These are phyloP conservation scores for Mesopsocus fuscifrons DNA, from an alignment of 2,888 invertebrate genomes.

Conservation along the genomic window DNA sequence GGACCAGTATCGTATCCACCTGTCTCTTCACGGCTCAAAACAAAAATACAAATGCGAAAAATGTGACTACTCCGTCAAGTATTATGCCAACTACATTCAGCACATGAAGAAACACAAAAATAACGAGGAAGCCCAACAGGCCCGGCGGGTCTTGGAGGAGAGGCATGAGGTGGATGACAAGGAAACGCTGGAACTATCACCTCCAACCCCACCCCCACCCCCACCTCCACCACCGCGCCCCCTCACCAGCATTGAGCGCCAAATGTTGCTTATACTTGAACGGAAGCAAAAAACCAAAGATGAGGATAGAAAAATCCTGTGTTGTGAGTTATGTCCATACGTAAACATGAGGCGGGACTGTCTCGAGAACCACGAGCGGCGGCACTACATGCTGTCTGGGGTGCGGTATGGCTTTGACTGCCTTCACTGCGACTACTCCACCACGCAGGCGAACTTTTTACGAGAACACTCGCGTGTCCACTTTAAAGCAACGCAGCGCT, in stretches of 20 bases:
- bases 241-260: conserved; percentile 38
- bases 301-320: conserved; percentile 37
- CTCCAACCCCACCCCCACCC: background rate
- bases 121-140: conserved; percentile 25
- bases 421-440: conserved; percentile 65
- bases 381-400: conserved; percentile 44
- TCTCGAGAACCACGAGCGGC: conserved; percentile 52
- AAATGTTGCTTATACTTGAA: conserved; percentile 37
- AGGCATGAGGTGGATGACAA: conserved; percentile 12
- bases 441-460: conserved; percentile 50
- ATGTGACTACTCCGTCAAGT: conserved; percentile 77
- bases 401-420: conserved; percentile 43
- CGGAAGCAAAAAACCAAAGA: conserved; percentile 30
- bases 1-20: conserved; percentile 65
- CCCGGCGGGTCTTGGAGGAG: conserved; percentile 12
- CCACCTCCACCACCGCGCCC: conserved; percentile 9
- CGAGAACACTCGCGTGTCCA: conserved; percentile 65
- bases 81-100: conserved; percentile 66
- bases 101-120: conserved; percentile 63
- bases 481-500: conserved; percentile 38
- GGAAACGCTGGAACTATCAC: conserved; percentile 11
- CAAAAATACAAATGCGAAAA: conserved; percentile 65
- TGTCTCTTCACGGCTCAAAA: conserved; percentile 63
- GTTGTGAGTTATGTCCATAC: conserved; percentile 65
- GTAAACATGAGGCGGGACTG: conserved; percentile 51